Base-by-base conservation (phyloP, 2,113 vertebrate genomes). In the Pseudorhombus dupliciocellatus region DNA sequence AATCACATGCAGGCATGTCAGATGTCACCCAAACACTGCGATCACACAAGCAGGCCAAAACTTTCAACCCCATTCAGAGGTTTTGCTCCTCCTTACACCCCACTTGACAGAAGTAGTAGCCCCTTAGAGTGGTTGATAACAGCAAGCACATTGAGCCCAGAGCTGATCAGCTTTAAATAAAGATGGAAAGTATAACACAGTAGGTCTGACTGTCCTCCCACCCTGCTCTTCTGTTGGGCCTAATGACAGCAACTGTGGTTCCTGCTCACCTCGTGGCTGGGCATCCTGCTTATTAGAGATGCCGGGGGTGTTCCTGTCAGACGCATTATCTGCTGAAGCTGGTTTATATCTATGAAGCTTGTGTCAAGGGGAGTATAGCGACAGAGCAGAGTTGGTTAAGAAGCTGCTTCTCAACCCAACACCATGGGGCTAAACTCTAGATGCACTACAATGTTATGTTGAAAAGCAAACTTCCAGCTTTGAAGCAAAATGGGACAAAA, bases 321-420 rank as follows among this genome's bases (percentile, higher is more conserved):
- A 88, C 97, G 96, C 96, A 99, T 98, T 94, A 99, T 99, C 96
- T 99, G 97, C 93, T 98, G 98, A 94, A 99, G 98, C 93, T 99
- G 97, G 96, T 99, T 99, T 97, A 98, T 99, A 95, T 99, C 98
- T 99, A 96, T 92, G 90, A 92, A 91, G 94, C 95, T 95, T 93
- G 70, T 83, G 97, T 98, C 96, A 98, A 99, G 96, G 97, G 95
- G 93, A 92, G 95, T 95, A 94, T 92, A 95, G 92, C 84, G 91
- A 91, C 93, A 84, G 90, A 84, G 88, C 92, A 77, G 69, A 90
- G 83, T 53, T 67, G 56, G 82, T 86, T 83, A 89, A 81, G 70
- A 90, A 75, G 81, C 70, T 34, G 68, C 66, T 81, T 80, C 55
- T 79, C 44, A 80, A 67, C 74, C n/a, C 51, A 77, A 74, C 70